Percentiles rank a stretch among this genome's conserved stretches.
Evolutionary conservation across 1,140 invertebrate genomes (phyloP).

Genomic region (Adoxophyes honmai): DNA sequence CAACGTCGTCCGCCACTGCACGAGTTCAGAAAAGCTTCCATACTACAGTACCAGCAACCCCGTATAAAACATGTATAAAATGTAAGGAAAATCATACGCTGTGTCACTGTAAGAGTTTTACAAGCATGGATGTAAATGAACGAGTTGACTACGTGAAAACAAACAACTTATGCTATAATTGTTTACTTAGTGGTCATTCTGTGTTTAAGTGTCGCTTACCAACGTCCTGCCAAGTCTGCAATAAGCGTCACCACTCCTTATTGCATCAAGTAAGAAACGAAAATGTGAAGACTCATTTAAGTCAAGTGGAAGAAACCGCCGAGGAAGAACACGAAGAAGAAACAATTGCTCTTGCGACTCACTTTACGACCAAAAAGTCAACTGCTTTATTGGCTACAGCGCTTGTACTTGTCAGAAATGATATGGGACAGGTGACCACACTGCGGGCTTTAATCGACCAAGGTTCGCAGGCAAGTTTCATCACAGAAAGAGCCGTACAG

Average conservation of each 20-base stretch:
- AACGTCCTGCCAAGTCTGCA: constrained; percentile 30
- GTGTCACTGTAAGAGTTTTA: constrained; percentile 33
- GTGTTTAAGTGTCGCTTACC: constrained; percentile 28
- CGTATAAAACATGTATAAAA: constrained; percentile 18
- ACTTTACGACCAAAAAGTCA: constrained; percentile 21
- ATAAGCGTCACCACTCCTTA: constrained; percentile 35
- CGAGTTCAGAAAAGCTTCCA: neutral
- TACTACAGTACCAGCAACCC: constrained; percentile 7
- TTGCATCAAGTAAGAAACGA: constrained; percentile 25
- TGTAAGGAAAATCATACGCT: constrained; percentile 27
- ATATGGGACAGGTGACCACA: neutral
- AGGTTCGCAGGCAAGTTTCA: constrained; percentile 26
- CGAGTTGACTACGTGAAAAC: constrained; percentile 28
- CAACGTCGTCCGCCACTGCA: no score
- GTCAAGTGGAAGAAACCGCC: constrained; percentile 12
- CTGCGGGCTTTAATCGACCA: constrained; percentile 18
- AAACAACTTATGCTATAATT: constrained; percentile 39
- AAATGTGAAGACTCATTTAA: constrained; percentile 8
- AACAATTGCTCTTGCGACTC: constrained; percentile 24
- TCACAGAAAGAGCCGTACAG: constrained; percentile 19
- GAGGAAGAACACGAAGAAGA: constrained; percentile 17
- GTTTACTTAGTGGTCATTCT: constrained; percentile 30
- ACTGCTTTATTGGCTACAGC: constrained; percentile 21
- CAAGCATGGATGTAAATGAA: constrained; percentile 19
- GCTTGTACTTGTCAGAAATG: constrained; percentile 18